Evolutionary conservation across 2,888 invertebrate species (phyloP).

Genomic region (Ceramica pisi): DNA sequence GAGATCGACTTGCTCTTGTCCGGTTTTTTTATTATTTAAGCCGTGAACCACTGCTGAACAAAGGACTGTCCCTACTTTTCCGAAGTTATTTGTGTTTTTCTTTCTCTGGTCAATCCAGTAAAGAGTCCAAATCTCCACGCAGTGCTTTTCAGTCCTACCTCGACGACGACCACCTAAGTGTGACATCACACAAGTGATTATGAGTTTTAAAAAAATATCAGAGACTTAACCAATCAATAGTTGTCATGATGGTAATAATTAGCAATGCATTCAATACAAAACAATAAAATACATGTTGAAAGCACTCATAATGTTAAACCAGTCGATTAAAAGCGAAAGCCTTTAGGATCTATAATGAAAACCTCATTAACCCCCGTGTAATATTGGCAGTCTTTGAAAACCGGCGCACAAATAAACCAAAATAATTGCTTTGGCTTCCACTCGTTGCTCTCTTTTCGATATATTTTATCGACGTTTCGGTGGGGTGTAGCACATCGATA

Average conservation of each 20-base stretch:
- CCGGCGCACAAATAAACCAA: constrained; percentile 43
- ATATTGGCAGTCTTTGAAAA: constrained; percentile 45
- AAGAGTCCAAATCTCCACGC: no score
- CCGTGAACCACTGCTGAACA: no score
- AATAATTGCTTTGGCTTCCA: constrained; percentile 45
- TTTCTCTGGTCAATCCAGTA: no score
- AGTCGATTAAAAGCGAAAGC: constrained; percentile 34
- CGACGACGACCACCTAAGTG: no score
- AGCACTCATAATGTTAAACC: constrained; percentile 8
- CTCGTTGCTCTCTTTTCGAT: constrained; percentile 36
- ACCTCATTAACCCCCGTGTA: constrained; percentile 43
- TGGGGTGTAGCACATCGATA: not conserved
- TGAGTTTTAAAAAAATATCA: not conserved
- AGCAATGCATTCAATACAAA: constrained; percentile 12
- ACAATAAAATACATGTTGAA: not conserved
- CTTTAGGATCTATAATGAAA: constrained; percentile 37
- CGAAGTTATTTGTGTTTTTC: no score
- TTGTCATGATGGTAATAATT: not conserved
- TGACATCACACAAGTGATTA: not conserved
- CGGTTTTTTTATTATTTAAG: no score
- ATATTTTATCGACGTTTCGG: constrained; percentile 14
- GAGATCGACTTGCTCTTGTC: no score
- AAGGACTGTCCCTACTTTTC: no score
- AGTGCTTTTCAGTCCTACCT: not conserved
- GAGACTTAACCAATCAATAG: constrained; percentile 2